Evolutionary conservation across 2,888 invertebrate genomes (phyloP).

Genomic region (Conus canariensis): DNA sequence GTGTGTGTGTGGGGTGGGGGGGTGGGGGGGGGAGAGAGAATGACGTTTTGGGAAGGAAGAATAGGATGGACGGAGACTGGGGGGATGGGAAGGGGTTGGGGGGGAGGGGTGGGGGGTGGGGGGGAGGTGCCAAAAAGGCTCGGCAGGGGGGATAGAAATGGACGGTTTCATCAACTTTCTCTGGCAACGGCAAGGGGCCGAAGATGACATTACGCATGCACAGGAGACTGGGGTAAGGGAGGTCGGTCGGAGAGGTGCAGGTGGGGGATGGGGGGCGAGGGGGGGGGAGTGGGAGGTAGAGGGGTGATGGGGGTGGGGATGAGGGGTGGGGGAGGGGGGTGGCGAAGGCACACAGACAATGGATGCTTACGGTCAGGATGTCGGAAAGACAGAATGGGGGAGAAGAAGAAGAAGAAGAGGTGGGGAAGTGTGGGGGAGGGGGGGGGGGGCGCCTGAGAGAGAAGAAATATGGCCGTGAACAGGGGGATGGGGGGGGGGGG

Average conservation of each 20-base stretch:
- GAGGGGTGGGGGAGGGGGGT: not conserved
- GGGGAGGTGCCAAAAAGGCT: not conserved
- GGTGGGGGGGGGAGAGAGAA: not conserved
- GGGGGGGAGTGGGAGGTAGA: not conserved
- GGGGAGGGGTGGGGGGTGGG: not conserved
- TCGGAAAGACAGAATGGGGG: not conserved
- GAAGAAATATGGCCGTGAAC: not conserved
- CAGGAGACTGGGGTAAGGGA: not conserved
- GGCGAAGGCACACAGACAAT: not conserved
- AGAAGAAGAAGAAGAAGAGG: not conserved
- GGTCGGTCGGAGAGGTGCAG: not conserved
- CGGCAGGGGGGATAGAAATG: not conserved
- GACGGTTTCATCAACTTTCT: conserved; percentile 30
- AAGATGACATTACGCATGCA: conserved; percentile 37
- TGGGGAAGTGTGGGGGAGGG: not conserved
- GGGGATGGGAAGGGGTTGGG: not conserved
- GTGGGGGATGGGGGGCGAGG: not conserved
- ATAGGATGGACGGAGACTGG: not conserved
- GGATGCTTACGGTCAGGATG: not conserved
- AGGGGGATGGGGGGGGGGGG: not conserved
- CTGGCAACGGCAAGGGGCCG: not conserved
- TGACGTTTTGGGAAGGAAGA: not conserved
- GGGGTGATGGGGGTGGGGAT: not conserved
- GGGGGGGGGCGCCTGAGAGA: not conserved
- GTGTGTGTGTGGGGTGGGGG: not conserved